Base-by-base conservation (phyloP, 2,888 invertebrate genomes). In the Conomelus anceps region DNA sequence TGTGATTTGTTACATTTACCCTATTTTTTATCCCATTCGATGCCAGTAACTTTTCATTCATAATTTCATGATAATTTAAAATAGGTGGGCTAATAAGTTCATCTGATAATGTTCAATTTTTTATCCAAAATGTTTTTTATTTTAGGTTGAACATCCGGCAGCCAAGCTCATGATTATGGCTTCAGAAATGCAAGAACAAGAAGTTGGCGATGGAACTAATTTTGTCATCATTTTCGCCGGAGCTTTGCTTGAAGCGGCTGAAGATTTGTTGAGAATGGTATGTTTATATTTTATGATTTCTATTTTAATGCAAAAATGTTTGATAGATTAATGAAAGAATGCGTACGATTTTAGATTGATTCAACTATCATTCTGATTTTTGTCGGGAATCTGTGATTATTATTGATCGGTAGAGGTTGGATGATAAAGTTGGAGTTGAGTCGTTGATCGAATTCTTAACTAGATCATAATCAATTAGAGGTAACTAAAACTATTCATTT, bases 161-260 rank as follows among this genome's bases (percentile, higher is more conserved):
- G 99, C 99, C 9, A 99, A 98, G 93, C 94, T 99, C 91, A 96
- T 99, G 94, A 98, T 99, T 1, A 94, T 99, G 92, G 99, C 98
- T 22, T 98, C 99, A 91, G 97, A 99, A 94, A 99, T 99, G 97
- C 99, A 99, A 94, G 99, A 99, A 93, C 96, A 98, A 90, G 99
- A 99, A 95, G 97, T 99, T 90, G 99, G 99, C 6, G 99, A 99
- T 95, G 99, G 99, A 89, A 99, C 99, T 13, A 99, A 99, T 93
- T 99, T 99, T 94, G 99, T 99, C 9, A 96, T 99, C 87, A 97
- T 99, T 13, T 95, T 99, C 89, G 97, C 98, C 91, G 99, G 99
- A 26, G 97, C 98, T 87, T 94, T 99, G 22, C 94, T 99, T 9
- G 98, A 99, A 93, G 95, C 96, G 90, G 98, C 99, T 0, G 98